Conservation (phyloP, 2,797 vertebrate genomes). For the Centroberyx gerrardi region DNA sequence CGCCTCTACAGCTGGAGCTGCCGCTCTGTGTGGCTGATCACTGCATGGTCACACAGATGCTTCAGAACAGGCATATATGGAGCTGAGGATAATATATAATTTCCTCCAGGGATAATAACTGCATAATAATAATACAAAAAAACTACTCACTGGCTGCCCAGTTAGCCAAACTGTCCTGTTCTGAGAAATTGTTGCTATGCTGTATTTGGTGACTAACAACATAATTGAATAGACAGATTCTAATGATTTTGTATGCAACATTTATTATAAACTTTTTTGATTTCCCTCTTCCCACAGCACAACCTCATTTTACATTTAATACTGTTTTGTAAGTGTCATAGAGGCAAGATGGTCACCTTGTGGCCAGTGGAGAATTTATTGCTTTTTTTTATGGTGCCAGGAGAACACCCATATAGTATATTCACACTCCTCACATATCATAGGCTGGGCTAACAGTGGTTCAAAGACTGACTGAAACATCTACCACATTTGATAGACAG, state of each 20-base stretch:
- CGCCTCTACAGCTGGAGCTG: slow-evolving; percentile 56
- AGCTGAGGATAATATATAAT: slow-evolving; percentile 14
- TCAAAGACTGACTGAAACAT: slow-evolving; percentile 6
- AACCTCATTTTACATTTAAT: not conserved
- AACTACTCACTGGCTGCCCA: not conserved
- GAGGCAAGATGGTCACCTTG: slow-evolving; percentile 54
- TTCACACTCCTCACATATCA: slow-evolving; percentile 48
- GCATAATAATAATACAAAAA: not conserved
- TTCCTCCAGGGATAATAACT: not conserved
- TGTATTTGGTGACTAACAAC: not conserved
- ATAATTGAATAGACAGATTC: not conserved
- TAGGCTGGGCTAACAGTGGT: slow-evolving; percentile 5
- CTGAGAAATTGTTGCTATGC: not conserved
- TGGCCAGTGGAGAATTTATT: slow-evolving; percentile 53
- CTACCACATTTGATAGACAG: not conserved
- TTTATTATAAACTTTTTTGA: not conserved
- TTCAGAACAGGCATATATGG: slow-evolving; percentile 54
- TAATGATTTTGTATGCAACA: too few species aligned
- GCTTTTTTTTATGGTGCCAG: slow-evolving; percentile 47
- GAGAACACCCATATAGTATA: slow-evolving; percentile 43
- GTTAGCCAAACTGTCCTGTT: not conserved
- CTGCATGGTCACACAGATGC: slow-evolving; percentile 51
- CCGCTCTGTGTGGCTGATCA: slow-evolving; percentile 32
- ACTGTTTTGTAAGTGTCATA: slow-evolving; percentile 26
- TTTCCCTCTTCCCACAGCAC: not conserved